Conservation (phyloP, 2,113 vertebrate species). For the Myodes glareolus region DNA sequence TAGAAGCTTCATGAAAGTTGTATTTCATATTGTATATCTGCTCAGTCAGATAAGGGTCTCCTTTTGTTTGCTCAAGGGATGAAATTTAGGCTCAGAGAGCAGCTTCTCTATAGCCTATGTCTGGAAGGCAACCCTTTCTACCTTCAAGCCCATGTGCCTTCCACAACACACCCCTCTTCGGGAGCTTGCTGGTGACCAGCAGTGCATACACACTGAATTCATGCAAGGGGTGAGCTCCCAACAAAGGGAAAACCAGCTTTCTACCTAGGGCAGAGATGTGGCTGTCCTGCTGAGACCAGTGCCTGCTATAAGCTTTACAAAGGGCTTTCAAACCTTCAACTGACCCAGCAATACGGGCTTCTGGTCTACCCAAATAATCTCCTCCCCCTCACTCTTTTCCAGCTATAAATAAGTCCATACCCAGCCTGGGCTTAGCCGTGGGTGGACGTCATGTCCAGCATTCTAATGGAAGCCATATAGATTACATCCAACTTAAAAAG, state of each 20-base stretch:
- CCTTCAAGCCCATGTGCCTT: background rate
- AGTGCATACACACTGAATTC: rapidly evolving
- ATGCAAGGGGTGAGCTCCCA: background rate
- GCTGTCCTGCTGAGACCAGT: rapidly evolving
- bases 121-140: background rate
- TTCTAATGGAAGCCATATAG: rapidly evolving
- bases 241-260: background rate
- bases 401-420: too few species aligned
- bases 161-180: rapidly evolving
- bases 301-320: background rate
- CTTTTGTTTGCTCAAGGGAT: background rate
- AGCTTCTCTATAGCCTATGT: background rate
- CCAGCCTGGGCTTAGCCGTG: background rate
- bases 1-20: background rate
- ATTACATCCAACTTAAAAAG: background rate
- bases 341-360: background rate
- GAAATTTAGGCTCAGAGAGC: background rate
- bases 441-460: rapidly evolving
- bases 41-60: background rate
- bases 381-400: background rate
- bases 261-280: too few species aligned
- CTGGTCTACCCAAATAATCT: too few species aligned
- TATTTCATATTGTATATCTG: too few species aligned
- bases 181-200: background rate
- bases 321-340: background rate